Percentiles rank a stretch among this genome's conserved stretches.
phyloP scores from a whole-genome alignment of 1,140 invertebrate species.

The Drosophila arawakana region DNA sequence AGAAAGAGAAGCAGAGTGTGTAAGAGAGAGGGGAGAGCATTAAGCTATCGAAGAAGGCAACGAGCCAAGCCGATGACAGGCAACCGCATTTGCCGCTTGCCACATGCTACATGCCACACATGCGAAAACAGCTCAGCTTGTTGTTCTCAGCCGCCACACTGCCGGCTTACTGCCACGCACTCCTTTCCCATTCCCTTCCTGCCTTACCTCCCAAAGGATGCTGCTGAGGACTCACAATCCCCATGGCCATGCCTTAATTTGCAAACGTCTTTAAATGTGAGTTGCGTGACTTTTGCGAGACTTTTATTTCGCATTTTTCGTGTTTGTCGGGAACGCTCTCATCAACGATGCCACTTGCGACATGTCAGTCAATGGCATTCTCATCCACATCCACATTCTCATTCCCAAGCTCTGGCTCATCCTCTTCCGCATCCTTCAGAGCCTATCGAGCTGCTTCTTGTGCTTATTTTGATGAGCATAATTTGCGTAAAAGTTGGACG shows the following conservation, averaged over 20 bases:
- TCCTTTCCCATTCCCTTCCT: background rate
- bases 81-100: slow-evolving; percentile 34
- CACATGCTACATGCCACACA: slow-evolving; percentile 24
- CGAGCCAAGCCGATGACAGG: slow-evolving; percentile 33
- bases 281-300: slow-evolving; percentile 70
- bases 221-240: background rate
- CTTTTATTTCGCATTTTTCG: slow-evolving; percentile 47
- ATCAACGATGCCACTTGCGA: slow-evolving; percentile 66
- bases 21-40: slow-evolving; percentile 19
- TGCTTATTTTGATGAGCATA: slow-evolving; percentile 48
- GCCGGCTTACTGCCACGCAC: slow-evolving; percentile 33
- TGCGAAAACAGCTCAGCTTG: slow-evolving; percentile 22
- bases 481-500: slow-evolving; percentile 48
- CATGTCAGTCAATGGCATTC: slow-evolving; percentile 57
- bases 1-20: background rate
- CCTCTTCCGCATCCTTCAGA: slow-evolving; percentile 16
- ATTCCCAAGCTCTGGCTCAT: slow-evolving; percentile 26
- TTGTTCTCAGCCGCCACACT: slow-evolving; percentile 10
- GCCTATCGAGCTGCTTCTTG: slow-evolving; percentile 6
- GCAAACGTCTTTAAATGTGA: slow-evolving; percentile 56
- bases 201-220: background rate
- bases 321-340: slow-evolving; percentile 37
- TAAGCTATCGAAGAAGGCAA: slow-evolving; percentile 38
- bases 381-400: slow-evolving; percentile 23
- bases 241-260: slow-evolving; percentile 14